Evolutionary conservation across 2,888 invertebrate genomes (phyloP).

Genomic region (Diadegma fenestrale): DNA sequence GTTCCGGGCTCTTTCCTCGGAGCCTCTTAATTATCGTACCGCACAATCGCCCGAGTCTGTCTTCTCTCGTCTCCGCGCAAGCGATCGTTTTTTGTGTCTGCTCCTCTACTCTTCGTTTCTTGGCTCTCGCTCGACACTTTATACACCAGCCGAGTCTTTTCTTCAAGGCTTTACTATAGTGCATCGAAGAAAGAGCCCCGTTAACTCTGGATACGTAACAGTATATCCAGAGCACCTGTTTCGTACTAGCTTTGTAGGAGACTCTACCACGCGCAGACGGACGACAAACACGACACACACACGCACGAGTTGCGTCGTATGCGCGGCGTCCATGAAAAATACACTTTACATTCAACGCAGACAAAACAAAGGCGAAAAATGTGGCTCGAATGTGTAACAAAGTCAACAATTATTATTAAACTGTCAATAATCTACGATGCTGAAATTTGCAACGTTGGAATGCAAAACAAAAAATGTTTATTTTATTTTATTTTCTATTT

Average conservation of each 20-base stretch:
- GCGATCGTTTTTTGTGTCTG: slow-evolving; percentile 37
- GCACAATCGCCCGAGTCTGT: slow-evolving; percentile 45
- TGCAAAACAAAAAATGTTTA: too few relatives aligned
- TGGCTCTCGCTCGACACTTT: slow-evolving; percentile 17
- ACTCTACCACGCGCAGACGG: not conserved
- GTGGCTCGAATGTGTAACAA: not conserved
- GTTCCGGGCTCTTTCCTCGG: slow-evolving; percentile 31
- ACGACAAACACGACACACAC: not conserved
- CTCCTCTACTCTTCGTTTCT: slow-evolving; percentile 27
- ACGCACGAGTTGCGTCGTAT: slow-evolving; percentile 21
- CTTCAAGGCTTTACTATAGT: slow-evolving; percentile 38
- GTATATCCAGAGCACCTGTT: slow-evolving; percentile 69
- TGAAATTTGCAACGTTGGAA: too few relatives aligned
- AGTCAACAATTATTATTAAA: not conserved
- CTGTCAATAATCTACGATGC: too few relatives aligned
- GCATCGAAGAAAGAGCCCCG: slow-evolving; percentile 68
- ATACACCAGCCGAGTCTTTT: slow-evolving; percentile 43
- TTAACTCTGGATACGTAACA: slow-evolving; percentile 71
- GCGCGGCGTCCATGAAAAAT: slow-evolving; percentile 5
- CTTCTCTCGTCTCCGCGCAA: slow-evolving; percentile 15
- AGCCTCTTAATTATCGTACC: slow-evolving; percentile 50
- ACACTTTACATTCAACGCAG: not conserved
- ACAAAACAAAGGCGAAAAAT: slow-evolving; percentile 2
- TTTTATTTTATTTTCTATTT: too few relatives aligned
- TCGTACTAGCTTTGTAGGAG: slow-evolving; percentile 39